Percentiles rank a stretch among this genome's conserved stretches.
Evolutionary conservation across 2,113 vertebrate genomes (phyloP).

Genomic region (Anolis carolinensis): DNA sequence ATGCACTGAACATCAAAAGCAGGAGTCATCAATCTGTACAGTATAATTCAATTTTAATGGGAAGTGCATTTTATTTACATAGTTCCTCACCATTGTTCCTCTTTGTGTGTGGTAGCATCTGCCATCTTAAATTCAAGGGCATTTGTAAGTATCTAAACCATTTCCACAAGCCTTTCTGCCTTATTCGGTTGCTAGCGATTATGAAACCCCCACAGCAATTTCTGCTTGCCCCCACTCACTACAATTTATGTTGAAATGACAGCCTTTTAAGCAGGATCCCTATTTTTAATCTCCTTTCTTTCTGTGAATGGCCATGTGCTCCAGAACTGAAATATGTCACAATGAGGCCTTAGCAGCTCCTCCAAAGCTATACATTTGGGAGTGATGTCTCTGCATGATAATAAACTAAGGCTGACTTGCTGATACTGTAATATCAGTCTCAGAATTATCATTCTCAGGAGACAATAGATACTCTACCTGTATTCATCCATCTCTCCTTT

Average conservation of each 20-base stretch:
- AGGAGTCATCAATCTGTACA: background rate
- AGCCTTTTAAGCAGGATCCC: background rate
- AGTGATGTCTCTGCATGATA: conserved; percentile 22
- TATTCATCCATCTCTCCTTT: conserved; percentile 43
- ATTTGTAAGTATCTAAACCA: background rate
- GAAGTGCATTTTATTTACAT: background rate
- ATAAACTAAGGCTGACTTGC: conserved; percentile 26
- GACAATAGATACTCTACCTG: conserved; percentile 32
- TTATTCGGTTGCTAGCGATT: background rate
- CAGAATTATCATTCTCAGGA: conserved; percentile 32
- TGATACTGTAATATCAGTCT: conserved; percentile 38
- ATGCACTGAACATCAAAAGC: background rate
- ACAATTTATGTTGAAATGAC: background rate
- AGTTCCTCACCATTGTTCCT: background rate
- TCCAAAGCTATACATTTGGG: background rate
- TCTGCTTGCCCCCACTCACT: too few relatives aligned
- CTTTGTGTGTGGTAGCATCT: background rate
- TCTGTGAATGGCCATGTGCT: conserved; percentile 32
- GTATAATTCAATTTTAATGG: background rate
- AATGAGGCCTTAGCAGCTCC: conserved; percentile 16
- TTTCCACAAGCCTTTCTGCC: background rate
- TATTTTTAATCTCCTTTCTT: conserved; percentile 11
- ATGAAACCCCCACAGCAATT: background rate
- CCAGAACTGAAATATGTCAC: conserved; percentile 17
- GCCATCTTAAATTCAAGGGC: background rate